Conservation (phyloP, 2,888 invertebrate genomes). For the Lochmaea crataegi region DNA sequence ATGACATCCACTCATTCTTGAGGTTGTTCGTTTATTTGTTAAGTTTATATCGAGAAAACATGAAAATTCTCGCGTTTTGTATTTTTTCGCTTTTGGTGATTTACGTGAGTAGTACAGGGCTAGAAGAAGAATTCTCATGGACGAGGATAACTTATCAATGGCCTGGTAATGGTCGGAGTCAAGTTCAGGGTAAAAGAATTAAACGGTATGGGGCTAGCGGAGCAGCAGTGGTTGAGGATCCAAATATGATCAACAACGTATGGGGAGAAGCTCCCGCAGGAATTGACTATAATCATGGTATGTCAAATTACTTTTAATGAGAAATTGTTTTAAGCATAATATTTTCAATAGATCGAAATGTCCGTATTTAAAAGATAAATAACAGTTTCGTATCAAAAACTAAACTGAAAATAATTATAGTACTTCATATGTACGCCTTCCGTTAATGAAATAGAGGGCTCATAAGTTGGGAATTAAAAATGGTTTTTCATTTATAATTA, state of each 20-base stretch:
- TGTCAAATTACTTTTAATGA: constrained; percentile 1
- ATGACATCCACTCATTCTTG: constrained; percentile 27
- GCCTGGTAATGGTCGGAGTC: constrained; percentile 37
- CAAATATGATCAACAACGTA: constrained; percentile 2
- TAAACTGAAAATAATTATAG: too few relatives aligned
- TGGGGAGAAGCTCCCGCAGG: constrained; percentile 9
- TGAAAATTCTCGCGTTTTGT: constrained; percentile 23
- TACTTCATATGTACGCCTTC: too few relatives aligned
- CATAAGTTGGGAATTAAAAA: too few relatives aligned
- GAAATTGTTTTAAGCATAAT: neutral
- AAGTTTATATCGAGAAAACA: constrained; percentile 10
- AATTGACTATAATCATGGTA: constrained; percentile 35
- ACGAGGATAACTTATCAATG: constrained; percentile 58
- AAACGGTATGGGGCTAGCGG: constrained; percentile 12
- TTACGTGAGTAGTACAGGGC: constrained; percentile 47
- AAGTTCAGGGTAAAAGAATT: constrained; percentile 8
- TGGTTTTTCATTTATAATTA: too few relatives aligned
- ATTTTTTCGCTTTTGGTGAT: constrained; percentile 26
- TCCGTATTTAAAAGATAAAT: too few relatives aligned
- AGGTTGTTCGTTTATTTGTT: constrained; percentile 26
- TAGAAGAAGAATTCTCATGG: constrained; percentile 63
- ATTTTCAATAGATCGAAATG: too few relatives aligned
- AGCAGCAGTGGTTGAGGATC: constrained; percentile 14
- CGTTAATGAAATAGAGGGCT: too few relatives aligned
- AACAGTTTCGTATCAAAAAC: too few relatives aligned